Evolutionary conservation across 2,113 vertebrate genomes (phyloP), one percentile per base, ranked within the genome.

Genomic region (Galbula dea): DNA sequence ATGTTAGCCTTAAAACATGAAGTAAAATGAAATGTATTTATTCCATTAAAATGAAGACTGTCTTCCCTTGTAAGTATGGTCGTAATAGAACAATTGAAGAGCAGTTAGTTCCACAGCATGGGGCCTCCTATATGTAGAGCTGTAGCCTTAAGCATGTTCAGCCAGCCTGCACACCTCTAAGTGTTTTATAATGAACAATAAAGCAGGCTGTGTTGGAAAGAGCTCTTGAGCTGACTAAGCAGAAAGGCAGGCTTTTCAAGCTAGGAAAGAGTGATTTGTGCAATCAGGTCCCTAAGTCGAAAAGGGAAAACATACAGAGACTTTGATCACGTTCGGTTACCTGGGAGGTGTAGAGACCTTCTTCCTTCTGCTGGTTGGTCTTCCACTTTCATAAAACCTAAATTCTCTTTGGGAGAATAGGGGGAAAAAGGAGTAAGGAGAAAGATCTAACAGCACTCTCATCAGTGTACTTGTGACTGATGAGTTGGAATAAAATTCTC

Each of bases 401-500:
- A 66, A 22, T 63, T 85, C 67, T 49, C 51, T 62, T 57, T 24
- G 19, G 51, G 54, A 77, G 29, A 23, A 9, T 1, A n/a, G 8
- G 10, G 29, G n/a, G 30, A 71, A 67, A n/a, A 18, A 71, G 1
- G 11, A 80, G 29, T 12, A 41, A 69, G 15, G 7, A 59, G 67
- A 83, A 89, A 46, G 45, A 37, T 62, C n/a, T 79, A 76, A 49
- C 51, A 74, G 36, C 4, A 8, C 54, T 46, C 69, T 46, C 51
- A 88, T 67, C 71, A 94, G 86, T 52, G 12, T 65, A 9, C 83
- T 94, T 34, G 27, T 72, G 75, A 86, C 95, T 93, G 96, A 97
- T 93, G 90, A 83, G 89, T 91, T 46, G 92, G 94, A 92, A 80
- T 91, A 54, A 86, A 92, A 91, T 67, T 95, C 92, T 93, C 95